Evolutionary conservation across 2,797 vertebrate species (phyloP).

Genomic region (Centroberyx gerrardi): DNA sequence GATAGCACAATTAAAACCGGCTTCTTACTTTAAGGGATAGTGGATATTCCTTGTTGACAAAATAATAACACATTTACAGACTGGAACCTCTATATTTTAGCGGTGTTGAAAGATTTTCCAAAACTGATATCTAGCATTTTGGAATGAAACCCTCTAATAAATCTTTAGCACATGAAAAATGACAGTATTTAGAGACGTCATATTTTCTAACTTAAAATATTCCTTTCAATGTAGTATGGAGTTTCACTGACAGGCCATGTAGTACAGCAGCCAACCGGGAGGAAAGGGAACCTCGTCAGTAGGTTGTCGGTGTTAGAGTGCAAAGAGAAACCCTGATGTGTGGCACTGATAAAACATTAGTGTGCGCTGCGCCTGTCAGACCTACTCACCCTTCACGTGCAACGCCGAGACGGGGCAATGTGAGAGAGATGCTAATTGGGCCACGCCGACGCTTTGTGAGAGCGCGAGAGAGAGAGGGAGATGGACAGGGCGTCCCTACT

Average conservation of each 20-base stretch:
- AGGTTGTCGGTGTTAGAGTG: constrained; percentile 58
- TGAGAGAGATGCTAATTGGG: constrained; percentile 70
- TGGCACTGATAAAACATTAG: constrained; percentile 72
- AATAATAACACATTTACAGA: too few species aligned
- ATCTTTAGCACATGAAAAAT: neutral
- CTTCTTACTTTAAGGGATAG: too few species aligned
- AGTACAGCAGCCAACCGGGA: constrained; percentile 34
- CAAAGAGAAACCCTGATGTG: constrained; percentile 62
- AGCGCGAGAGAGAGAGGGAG: constrained; percentile 17
- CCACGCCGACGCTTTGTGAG: constrained; percentile 43
- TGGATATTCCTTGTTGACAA: too few species aligned
- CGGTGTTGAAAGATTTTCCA: too few species aligned
- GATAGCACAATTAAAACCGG: too few species aligned
- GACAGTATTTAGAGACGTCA: neutral
- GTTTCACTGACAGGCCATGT: constrained; percentile 32
- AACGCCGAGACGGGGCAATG: constrained; percentile 37
- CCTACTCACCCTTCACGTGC: constrained; percentile 60
- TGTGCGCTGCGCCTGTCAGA: constrained; percentile 67
- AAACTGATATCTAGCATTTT: too few species aligned
- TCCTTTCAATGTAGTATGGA: constrained; percentile 14
- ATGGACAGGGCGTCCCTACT: constrained; percentile 57
- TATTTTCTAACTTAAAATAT: constrained; percentile 1
- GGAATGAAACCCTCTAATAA: neutral
- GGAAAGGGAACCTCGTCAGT: constrained; percentile 57
- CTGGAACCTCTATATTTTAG: too few species aligned